phyloP scores from a whole-genome alignment of 2,113 vertebrate species.

The Myanophis thanlyinensis region DNA sequence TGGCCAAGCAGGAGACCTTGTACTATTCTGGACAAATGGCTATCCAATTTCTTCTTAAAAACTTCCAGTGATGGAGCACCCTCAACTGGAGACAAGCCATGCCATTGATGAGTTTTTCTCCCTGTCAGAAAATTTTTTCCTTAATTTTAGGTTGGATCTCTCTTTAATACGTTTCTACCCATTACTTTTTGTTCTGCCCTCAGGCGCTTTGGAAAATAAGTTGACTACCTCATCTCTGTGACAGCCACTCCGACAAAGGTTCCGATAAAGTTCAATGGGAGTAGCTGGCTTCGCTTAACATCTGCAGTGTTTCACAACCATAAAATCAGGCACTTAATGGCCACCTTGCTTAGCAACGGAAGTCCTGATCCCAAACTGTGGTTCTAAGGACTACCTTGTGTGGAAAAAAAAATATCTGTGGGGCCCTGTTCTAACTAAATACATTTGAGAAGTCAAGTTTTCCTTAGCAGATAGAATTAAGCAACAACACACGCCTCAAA shows the following conservation, averaged over 20 bases:
- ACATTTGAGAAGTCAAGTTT: not conserved
- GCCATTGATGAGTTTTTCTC: not conserved
- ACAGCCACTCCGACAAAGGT: not conserved
- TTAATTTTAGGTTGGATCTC: not conserved
- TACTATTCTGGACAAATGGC: not conserved
- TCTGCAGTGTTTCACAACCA: not conserved
- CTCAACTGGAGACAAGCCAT: not conserved
- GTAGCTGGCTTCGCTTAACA: not conserved
- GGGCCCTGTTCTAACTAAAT: not conserved
- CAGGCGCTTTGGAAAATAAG: not conserved
- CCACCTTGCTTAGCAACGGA: not conserved
- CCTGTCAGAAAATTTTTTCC: not conserved
- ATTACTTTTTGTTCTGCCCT: not conserved
- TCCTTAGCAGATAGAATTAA: not conserved
- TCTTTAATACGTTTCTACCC: not conserved
- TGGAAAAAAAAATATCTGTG: not conserved
- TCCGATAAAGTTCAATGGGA: not conserved
- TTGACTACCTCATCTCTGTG: not conserved
- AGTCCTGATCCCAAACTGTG: not conserved
- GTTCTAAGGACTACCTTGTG: not conserved
- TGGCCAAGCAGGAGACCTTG: not conserved
- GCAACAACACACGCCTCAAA: not conserved
- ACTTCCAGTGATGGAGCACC: not conserved
- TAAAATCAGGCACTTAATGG: too few relatives aligned
- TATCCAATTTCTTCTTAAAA: not conserved